Evolutionary conservation across 2,113 vertebrate genomes (phyloP).

Genomic region (Gavialis gangeticus): DNA sequence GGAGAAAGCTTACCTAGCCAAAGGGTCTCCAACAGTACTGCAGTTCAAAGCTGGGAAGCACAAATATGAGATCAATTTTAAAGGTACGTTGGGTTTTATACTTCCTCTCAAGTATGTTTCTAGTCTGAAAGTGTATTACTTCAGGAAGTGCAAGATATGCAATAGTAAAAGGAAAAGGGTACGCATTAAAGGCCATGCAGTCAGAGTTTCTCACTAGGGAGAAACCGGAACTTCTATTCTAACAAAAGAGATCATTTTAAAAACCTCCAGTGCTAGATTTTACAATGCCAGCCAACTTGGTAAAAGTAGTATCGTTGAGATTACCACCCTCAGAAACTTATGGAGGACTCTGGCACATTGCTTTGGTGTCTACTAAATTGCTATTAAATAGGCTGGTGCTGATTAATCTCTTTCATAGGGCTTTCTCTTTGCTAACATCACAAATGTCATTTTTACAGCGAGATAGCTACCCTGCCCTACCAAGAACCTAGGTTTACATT

Average conservation of each 20-base stretch:
- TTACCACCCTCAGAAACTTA: neutral
- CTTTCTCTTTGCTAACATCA: neutral
- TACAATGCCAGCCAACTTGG: neutral
- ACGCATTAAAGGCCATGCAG: neutral
- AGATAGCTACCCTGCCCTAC: neutral
- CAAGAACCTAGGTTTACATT: neutral
- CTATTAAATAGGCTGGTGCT: neutral
- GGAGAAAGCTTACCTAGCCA: slow-evolving; percentile 82
- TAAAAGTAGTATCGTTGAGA: neutral
- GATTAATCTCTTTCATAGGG: neutral
- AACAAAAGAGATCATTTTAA: neutral
- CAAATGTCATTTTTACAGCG: neutral
- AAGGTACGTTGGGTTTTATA: slow-evolving; percentile 73
- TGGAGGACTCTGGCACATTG: neutral
- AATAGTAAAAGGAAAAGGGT: neutral
- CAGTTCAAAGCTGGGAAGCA: slow-evolving; percentile 84
- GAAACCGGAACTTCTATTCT: neutral
- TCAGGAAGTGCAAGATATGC: neutral
- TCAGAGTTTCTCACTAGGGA: neutral
- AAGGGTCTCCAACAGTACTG: slow-evolving; percentile 65
- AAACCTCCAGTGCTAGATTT: neutral
- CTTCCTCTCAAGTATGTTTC: neutral
- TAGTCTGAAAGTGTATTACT: neutral
- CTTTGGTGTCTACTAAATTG: neutral
- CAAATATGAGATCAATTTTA: slow-evolving; percentile 86